Conservation (phyloP, 2,797 vertebrate species). For the Erithacus rubecula region DNA sequence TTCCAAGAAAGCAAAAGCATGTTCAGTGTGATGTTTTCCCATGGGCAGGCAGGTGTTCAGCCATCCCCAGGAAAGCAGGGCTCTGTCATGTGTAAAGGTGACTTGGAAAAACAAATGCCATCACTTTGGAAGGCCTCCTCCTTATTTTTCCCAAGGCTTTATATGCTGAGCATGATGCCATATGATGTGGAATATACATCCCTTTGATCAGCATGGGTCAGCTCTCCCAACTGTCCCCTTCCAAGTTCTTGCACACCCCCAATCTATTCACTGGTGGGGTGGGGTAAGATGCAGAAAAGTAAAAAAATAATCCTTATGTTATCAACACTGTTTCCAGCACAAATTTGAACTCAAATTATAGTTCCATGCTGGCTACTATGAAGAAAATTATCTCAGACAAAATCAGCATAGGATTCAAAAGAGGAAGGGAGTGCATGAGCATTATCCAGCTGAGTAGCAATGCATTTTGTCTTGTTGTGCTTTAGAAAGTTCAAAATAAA, state of each 20-base stretch:
- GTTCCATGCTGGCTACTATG: too few species aligned
- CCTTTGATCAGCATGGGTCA: neutral
- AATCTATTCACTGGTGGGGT: neutral
- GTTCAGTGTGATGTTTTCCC: neutral
- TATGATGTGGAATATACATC: neutral
- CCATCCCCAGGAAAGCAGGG: neutral
- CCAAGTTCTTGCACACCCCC: neutral
- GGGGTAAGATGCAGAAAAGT: neutral
- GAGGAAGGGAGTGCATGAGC: neutral
- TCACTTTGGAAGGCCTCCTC: neutral
- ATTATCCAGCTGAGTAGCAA: neutral
- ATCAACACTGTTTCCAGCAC: neutral
- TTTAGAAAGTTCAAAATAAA: slow-evolving; percentile 53
- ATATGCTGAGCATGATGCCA: neutral
- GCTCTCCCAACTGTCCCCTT: neutral
- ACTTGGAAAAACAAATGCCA: neutral
- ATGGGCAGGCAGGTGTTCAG: neutral
- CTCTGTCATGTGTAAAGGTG: neutral
- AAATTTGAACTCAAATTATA: neutral
- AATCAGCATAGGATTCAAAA: neutral
- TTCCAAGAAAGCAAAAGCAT: neutral
- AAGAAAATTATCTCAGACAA: neutral
- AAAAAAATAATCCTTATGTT: neutral
- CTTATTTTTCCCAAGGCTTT: neutral
- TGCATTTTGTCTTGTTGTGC: neutral